Conservation (phyloP, 2,888 invertebrate species). For the Sicus ferrugineus region DNA sequence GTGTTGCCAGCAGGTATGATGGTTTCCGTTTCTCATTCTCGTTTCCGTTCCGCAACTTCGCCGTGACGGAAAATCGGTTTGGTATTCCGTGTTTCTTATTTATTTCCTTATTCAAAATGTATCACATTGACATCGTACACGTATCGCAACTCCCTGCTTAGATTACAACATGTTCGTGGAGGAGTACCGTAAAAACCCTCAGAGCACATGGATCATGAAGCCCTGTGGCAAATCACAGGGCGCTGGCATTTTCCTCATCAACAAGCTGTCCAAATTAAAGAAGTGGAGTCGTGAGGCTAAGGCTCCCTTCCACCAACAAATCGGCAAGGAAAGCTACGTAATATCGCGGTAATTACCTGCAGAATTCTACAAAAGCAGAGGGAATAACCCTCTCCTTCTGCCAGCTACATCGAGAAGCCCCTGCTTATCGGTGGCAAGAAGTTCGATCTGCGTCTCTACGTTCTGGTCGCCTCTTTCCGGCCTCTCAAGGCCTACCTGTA, state of each 20-base stretch:
- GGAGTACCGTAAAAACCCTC: conserved; percentile 92
- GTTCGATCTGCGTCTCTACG: conserved; percentile 91
- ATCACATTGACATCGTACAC: too few relatives aligned
- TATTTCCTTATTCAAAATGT: too few relatives aligned
- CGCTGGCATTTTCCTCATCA: conserved; percentile 94
- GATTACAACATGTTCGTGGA: conserved; percentile 98
- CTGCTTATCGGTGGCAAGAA: conserved; percentile 94
- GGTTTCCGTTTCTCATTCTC: too few relatives aligned
- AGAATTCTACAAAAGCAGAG: too few relatives aligned
- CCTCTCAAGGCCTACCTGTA: conserved; percentile 93
- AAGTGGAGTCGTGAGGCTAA: conserved; percentile 89
- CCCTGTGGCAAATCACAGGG: conserved; percentile 95
- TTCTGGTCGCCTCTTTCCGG: conserved; percentile 91
- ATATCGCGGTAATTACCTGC: conserved; percentile 93
- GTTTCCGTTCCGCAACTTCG: too few relatives aligned
- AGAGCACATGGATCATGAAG: conserved; percentile 98
- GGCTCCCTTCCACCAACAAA: conserved; percentile 83
- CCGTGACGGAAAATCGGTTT: too few relatives aligned
- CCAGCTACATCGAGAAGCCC: conserved; percentile 88
- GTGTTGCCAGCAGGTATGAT: conserved; percentile 78
- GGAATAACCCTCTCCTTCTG: not conserved
- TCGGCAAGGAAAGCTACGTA: conserved; percentile 90
- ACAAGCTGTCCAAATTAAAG: conserved; percentile 92
- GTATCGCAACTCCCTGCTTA: too few relatives aligned
- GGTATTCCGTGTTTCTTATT: too few relatives aligned